A percentile compares a stretch with the other conserved stretches of the same genome.
These are phyloP conservation scores for Penaeus monodon DNA, from an alignment of 2,888 invertebrate species.

Conservation along the genomic window DNA sequence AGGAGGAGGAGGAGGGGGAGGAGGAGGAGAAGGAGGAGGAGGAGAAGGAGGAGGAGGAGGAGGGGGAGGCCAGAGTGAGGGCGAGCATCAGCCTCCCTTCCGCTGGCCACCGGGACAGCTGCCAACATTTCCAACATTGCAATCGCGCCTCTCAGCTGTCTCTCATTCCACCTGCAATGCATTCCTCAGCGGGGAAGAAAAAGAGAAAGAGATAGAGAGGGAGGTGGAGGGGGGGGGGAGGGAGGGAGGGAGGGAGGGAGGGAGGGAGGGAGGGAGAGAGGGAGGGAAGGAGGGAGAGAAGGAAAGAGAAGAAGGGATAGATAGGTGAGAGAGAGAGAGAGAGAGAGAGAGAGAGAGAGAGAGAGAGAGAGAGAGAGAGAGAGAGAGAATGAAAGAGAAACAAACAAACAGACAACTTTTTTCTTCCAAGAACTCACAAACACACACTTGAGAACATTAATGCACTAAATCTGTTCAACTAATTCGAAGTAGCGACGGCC, in stretches of 20 bases:
- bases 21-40: background rate
- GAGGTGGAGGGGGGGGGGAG: background rate
- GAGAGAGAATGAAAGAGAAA: too few relatives aligned
- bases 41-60: background rate
- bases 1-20: background rate
- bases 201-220: background rate
- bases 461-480: too few relatives aligned
- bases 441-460: too few relatives aligned
- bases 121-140: background rate
- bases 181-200: background rate
- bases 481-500: too few relatives aligned
- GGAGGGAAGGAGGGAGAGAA: background rate
- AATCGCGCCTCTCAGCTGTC: background rate
- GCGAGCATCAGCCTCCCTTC: background rate
- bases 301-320: background rate
- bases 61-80: background rate
- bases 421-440: too few relatives aligned
- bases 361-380: too few relatives aligned
- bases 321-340: too few relatives aligned
- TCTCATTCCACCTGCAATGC: too few relatives aligned
- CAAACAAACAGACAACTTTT: too few relatives aligned
- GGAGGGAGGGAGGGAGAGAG: background rate
- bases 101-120: background rate
- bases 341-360: too few relatives aligned
- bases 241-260: background rate